These are phyloP conservation scores for Tuberolachnus salignus DNA, from an alignment of 2,888 invertebrate genomes.

Conservation along the genomic window DNA sequence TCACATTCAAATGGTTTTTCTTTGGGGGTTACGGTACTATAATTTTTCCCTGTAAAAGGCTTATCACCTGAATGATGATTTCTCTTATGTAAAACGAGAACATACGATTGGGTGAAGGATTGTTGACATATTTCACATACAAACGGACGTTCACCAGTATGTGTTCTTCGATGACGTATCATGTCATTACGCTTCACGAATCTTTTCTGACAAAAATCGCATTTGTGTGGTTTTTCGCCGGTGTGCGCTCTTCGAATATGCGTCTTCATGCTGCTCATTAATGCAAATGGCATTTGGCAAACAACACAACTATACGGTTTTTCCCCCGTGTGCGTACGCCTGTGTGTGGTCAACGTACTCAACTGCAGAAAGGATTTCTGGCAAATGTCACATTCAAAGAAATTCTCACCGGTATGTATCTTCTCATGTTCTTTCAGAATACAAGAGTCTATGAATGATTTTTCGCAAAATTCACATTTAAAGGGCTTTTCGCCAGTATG, in stretches of 20 bases:
- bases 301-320: constrained; percentile 63
- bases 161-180: constrained; percentile 36
- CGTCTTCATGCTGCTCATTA: constrained; percentile 49
- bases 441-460: constrained; percentile 64
- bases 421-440: constrained; percentile 64
- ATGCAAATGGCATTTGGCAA: constrained; percentile 59
- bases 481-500: constrained; percentile 68
- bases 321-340: constrained; percentile 65
- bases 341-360: constrained; percentile 66
- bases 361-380: constrained; percentile 66
- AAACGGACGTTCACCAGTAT: constrained; percentile 39
- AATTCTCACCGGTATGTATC: constrained; percentile 65
- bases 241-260: constrained; percentile 44
- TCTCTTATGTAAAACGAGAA: constrained; percentile 32
- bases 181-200: constrained; percentile 46
- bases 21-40: not conserved
- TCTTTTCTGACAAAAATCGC: constrained; percentile 34
- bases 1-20: constrained; percentile 14
- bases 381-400: constrained; percentile 65
- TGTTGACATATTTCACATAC: constrained; percentile 32
- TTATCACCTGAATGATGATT: constrained; percentile 14
- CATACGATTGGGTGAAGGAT: constrained; percentile 39
- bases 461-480: constrained; percentile 64
- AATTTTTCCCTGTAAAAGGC: not conserved
- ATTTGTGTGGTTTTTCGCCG: constrained; percentile 39